Evolutionary conservation across 2,113 vertebrate genomes (phyloP), one percentile per base, ranked within the genome.

Genomic region (Pangasianodon gigas): DNA sequence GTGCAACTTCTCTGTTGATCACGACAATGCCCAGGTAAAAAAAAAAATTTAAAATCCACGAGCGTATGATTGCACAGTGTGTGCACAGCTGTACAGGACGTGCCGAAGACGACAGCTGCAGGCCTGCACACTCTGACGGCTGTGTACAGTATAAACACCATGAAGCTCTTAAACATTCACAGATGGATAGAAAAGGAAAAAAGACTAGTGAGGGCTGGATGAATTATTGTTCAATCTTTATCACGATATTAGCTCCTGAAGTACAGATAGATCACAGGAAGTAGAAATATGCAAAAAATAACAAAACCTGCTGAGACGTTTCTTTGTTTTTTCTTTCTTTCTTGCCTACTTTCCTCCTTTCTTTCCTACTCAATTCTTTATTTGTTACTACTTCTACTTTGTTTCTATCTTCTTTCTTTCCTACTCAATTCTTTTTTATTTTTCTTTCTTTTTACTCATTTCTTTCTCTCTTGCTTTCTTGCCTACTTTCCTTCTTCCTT

Each of bases 1-100:
- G 41, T 99, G 98, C 94, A 99, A 99, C 94, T 99, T 99, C 93
- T 99, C 98, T 88, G 98, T 99, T n/a, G 98, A 99, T 88, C 98
- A 99, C 51, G 97, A 98, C 52, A 97, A 96, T 16, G 97, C 97
- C 90, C 96, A 95, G 92, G 98, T 99, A 95, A 97, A 97, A 52
- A 21, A 46, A 75, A 29, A 32, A 13, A 6, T 0, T 46, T 1
- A 37, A 37, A 37, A 37, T 37, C 37, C 71, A 3, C 18, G 10
- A 24, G 21, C 4, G 21, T 46, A 1, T 24, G 41, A 65, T 65
- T 29, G 32, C 69, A 5, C 6, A 19, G 69, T 37, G 69, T 46
- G 18, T 24, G 4, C 41, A 48, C 24, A 29, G 3, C 75, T 79
- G 44, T 11, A 48, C 9, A 10, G 71, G 41, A 19, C 8, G 7